Evolutionary conservation across 92 coral and sea anemone species (phyloP).

Genomic region (Meandrina meandrites): DNA sequence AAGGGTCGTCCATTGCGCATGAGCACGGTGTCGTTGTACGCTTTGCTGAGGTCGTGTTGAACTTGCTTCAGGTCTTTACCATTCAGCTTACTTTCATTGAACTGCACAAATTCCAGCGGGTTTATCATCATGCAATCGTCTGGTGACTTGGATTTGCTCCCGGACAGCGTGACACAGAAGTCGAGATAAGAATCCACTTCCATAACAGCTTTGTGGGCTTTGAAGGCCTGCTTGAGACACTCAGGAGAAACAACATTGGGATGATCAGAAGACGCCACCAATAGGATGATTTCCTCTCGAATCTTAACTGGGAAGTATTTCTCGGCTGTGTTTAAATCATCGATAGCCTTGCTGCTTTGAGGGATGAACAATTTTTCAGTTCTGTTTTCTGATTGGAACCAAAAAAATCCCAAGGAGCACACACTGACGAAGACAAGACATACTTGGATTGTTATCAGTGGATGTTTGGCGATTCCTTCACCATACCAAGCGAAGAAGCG

Average conservation of each 20-base stretch:
- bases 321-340: constrained; percentile 67
- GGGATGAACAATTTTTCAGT: constrained; percentile 78
- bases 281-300: constrained; percentile 59
- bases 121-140: constrained; percentile 33
- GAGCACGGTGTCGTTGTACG: constrained; percentile 41
- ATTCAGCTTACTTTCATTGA: constrained; percentile 12
- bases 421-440: constrained; percentile 55
- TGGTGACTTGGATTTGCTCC: constrained; percentile 7
- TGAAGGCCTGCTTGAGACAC: constrained; percentile 58
- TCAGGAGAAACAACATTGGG: constrained; percentile 34
- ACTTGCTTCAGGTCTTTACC: constrained; percentile 11
- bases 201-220: constrained; percentile 46
- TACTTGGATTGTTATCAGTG: constrained; percentile 46
- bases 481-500: constrained; percentile 52
- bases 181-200: constrained; percentile 50
- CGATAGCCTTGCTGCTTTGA: constrained; percentile 73
- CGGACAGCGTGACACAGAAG: constrained; percentile 53
- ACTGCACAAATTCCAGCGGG: constrained; percentile 53
- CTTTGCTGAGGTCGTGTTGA: constrained; percentile 9
- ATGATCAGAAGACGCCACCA: constrained; percentile 46
- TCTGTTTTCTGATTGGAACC: constrained; percentile 74
- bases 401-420: constrained; percentile 74
- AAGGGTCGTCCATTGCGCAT: constrained; percentile 67
- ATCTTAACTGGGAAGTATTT: constrained; percentile 63
- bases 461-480: constrained; percentile 53